A percentile compares a stretch with the other conserved stretches of the same genome.
Conservation (phyloP, 2,888 invertebrate species). For the Mythimna lalbum region DNA sequence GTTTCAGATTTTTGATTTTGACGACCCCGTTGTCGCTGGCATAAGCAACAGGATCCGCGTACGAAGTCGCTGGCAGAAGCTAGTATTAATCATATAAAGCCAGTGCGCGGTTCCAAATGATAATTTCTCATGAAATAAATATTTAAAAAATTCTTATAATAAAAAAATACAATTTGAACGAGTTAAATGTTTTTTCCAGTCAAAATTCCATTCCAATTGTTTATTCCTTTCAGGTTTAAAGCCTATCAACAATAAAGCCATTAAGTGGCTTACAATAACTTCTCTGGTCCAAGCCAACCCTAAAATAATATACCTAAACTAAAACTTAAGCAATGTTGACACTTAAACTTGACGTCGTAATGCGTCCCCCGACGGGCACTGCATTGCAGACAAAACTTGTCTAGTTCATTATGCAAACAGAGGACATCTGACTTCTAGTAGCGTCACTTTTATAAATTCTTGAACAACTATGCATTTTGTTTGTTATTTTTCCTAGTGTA, state of each 20-base stretch:
- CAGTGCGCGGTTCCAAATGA: no score
- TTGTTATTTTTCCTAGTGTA: background rate
- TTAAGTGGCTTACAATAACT: background rate
- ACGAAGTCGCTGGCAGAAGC: no score
- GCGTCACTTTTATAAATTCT: slow-evolving; percentile 24
- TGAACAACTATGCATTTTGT: slow-evolving; percentile 13
- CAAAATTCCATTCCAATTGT: background rate
- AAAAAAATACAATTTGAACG: no score
- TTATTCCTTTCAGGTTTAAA: background rate
- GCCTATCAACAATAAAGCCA: background rate
- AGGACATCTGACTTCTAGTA: slow-evolving; percentile 11
- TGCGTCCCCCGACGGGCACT: slow-evolving; percentile 2
- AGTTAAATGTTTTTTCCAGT: no score
- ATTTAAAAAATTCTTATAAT: no score
- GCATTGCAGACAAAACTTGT: slow-evolving; percentile 37
- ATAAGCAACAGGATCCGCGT: no score
- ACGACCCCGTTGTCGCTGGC: no score
- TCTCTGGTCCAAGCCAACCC: background rate
- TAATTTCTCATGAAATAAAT: no score
- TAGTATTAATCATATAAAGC: no score
- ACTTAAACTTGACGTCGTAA: slow-evolving; percentile 15
- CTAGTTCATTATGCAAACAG: slow-evolving; percentile 30
- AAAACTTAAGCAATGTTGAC: slow-evolving; percentile 8
- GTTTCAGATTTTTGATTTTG: no score
- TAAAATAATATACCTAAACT: background rate